These are phyloP conservation scores for Brachionus plicatilis DNA, from an alignment of 1,140 invertebrate genomes.

Conservation along the genomic window DNA sequence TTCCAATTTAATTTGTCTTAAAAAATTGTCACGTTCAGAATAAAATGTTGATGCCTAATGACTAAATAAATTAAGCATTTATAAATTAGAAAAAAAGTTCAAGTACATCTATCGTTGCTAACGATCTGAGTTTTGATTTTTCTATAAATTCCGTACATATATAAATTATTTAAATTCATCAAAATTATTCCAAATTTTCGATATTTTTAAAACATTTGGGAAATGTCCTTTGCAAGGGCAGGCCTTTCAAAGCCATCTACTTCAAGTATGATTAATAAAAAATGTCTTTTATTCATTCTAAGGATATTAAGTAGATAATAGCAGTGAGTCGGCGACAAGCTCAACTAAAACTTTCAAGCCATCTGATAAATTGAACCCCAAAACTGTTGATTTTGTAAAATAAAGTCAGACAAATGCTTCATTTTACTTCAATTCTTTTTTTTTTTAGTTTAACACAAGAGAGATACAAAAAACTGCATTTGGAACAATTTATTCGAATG, in stretches of 20 bases:
- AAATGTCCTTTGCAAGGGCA: slow-evolving; percentile 16
- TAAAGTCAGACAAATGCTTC: not conserved
- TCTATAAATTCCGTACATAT: not conserved
- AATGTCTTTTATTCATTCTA: not conserved
- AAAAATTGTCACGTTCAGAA: not conserved
- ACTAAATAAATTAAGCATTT: not conserved
- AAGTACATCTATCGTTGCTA: slow-evolving; percentile 24
- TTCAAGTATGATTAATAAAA: not conserved
- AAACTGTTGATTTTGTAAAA: slow-evolving; percentile 54
- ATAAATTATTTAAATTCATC: not conserved
- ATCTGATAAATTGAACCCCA: slow-evolving; percentile 53
- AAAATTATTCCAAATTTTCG: not conserved
- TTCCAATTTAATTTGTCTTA: no score
- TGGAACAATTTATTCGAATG: slow-evolving; percentile 50
- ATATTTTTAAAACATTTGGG: not conserved
- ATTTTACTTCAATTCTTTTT: not conserved
- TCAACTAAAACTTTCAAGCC: slow-evolving; percentile 42
- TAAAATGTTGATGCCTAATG: not conserved
- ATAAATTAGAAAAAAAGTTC: not conserved
- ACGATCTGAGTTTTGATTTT: slow-evolving; percentile 20
- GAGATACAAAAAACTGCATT: slow-evolving; percentile 48
- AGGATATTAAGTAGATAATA: not conserved
- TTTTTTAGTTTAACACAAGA: slow-evolving; percentile 33
- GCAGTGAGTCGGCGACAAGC: not conserved
- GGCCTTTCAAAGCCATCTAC: not conserved